Evolutionary conservation across 2,797 vertebrate species (phyloP), one percentile per base, ranked within the genome.

Genomic region (Schizopygopsis pylzovi): DNA sequence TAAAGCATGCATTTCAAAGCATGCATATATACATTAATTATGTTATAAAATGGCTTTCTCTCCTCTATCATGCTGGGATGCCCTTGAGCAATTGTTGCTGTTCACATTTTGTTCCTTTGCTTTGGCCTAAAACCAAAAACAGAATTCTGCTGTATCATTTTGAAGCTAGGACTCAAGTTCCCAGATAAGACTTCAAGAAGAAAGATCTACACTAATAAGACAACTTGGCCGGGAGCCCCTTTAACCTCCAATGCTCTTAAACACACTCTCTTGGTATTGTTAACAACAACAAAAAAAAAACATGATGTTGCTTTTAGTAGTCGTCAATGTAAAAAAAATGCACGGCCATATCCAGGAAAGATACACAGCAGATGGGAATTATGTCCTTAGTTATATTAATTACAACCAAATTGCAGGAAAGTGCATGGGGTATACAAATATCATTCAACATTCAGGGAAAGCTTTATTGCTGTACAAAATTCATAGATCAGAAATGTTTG

Each of bases 21-120:
- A 67, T 71, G 45, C 47, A 84, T 68, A 54, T 61, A 72, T 43
- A 41, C 72, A 76, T 83, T 76, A 65, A 65, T 83, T 84, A 84
- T 77, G 72, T 52, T 56, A 56, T 49, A 65, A 65, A 75, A 67
- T 41, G 22, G 0, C 16, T 77, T 68, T 67, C 47, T 84, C 9
- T 83, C 33, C 45, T 52, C 56, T 83, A 45, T 83, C 22, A 52
- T 49, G 25, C 71, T 63, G 71, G 11, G 56, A 25, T 63, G 20
- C 56, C 71, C 82, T 76, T 9, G 12, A 49, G 82, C 59, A 41
- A 13, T 77, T 22, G 4, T 33, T 67, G 16, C 43, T 16, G 6
- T n/a, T 77, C 63, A 84, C 82, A 67, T 84, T 84, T 67, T 65
- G 12, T 77, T 67, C 22, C 45, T 20, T 18, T 67, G 59, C 59